phyloP scores from a whole-genome alignment of 2,797 vertebrate genomes.

The Yasuhikotakia modesta region DNA sequence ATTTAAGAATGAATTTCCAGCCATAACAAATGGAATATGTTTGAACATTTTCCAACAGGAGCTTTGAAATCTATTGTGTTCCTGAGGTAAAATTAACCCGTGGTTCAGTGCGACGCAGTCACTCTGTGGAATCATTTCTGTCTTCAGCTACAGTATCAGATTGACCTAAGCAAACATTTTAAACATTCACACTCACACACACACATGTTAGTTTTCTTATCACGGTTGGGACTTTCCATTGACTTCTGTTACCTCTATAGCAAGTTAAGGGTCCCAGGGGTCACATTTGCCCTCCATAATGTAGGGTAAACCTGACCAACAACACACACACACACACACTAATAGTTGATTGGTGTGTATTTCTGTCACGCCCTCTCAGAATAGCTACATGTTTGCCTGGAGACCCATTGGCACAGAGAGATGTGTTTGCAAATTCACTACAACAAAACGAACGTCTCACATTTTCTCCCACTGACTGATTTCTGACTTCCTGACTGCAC shows the following conservation, averaged over 20 bases:
- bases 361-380: conserved; percentile 68
- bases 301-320: too few relatives aligned
- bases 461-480: too few relatives aligned
- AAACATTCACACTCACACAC: not conserved
- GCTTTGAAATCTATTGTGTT: not conserved
- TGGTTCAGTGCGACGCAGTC: conserved; percentile 8
- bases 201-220: not conserved
- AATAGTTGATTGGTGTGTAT: conserved; percentile 70
- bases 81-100: not conserved
- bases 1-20: not conserved
- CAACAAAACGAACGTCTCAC: too few relatives aligned
- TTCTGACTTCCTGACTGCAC: too few relatives aligned
- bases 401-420: conserved; percentile 60
- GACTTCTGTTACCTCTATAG: not conserved
- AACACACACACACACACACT: conserved; percentile 1
- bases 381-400: conserved; percentile 74
- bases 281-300: too few relatives aligned
- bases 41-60: not conserved
- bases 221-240: not conserved
- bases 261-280: too few relatives aligned
- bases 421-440: conserved; percentile 46
- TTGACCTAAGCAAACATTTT: conserved; percentile 11
- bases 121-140: conserved; percentile 13
- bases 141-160: conserved; percentile 16
- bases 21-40: not conserved